Base-by-base conservation (phyloP, 2,797 vertebrate genomes). In the Epinephelus malabaricus region DNA sequence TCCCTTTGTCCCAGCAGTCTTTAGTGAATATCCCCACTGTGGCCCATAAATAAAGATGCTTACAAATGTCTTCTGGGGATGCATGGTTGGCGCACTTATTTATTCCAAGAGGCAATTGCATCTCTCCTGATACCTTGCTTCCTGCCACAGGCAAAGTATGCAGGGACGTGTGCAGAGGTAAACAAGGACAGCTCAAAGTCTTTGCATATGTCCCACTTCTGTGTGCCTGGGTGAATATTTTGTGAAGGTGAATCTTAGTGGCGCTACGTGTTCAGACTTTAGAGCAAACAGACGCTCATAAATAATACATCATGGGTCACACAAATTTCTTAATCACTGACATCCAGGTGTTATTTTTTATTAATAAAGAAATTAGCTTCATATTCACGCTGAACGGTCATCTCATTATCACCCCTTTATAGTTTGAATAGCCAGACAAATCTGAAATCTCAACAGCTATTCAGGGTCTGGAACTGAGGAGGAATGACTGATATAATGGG, bases 151-250 rank as follows among this genome's bases (percentile, higher is more conserved):
- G 86, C 92, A 53, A 88, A 73, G 85, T 56, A 82, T 79, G 88
- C 70, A 34, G 72, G 81, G 71, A 78, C 72, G 76, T 70, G 83
- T 69, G 68, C 47, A 17, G 83, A 79, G 86, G 88, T 91, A 92
- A 94, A 94, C 94, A 94, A 94, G 93, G 91, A 90, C 92, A 62
- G 68, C 75, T 92, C 81, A 94, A 92, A 87, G 90, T 90, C 89
- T 82, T 78, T 75, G 85, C 83, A 79, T 87, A 74, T 76, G 87
- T 84, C 85, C 81, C 78, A 79, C 73, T 87, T 81, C 79, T 81
- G 69, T 50, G 79, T 49, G 79, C 69, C 79, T 23, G 65, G 66
- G 83, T 88, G 91, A 91, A 86, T 89, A 78, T 65, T 66, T 63
- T 76, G 71, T 87, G 89, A 94, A 94, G 92, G 90, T 92, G 93